Conservation (phyloP, 2,888 invertebrate species). For the Pyrrhosoma nymphula region DNA sequence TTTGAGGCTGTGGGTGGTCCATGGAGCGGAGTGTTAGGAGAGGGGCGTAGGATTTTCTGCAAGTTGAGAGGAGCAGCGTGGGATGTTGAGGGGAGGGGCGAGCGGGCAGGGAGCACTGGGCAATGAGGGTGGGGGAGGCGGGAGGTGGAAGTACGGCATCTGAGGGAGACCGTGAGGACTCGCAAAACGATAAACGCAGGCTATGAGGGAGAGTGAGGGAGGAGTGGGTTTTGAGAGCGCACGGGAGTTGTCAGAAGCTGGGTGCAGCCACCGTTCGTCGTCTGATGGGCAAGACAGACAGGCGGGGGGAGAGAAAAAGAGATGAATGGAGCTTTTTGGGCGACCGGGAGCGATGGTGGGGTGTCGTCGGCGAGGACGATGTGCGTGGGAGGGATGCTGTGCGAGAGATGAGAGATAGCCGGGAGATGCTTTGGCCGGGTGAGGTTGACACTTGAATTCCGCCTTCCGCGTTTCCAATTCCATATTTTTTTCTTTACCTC, state of each 20-base stretch:
- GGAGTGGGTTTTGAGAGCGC: neutral
- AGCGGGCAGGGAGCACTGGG: neutral
- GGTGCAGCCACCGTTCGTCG: neutral
- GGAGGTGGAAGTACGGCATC: neutral
- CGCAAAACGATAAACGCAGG: neutral
- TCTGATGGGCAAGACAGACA: neutral
- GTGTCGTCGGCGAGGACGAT: neutral
- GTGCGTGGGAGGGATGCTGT: neutral
- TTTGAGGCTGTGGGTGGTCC: neutral
- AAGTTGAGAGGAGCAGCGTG: neutral
- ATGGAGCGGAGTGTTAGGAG: neutral
- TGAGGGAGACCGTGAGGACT: neutral
- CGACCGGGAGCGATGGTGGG: neutral
- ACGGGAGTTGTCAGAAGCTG: neutral
- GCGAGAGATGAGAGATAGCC: conserved; percentile 27
- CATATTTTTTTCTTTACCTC: neutral
- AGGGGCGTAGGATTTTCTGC: neutral
- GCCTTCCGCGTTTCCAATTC: neutral
- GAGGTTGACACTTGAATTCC: conserved; percentile 39
- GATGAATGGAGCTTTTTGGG: conserved; percentile 33
- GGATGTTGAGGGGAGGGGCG: neutral
- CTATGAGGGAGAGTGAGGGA: neutral
- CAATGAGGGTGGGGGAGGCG: neutral
- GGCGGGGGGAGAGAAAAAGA: neutral
- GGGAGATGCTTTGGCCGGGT: conserved; percentile 14